A percentile compares a stretch with the other conserved stretches of the same genome.
Evolutionary conservation across 2,113 vertebrate species (phyloP).

Genomic region (Gymnocephalus cernua): DNA sequence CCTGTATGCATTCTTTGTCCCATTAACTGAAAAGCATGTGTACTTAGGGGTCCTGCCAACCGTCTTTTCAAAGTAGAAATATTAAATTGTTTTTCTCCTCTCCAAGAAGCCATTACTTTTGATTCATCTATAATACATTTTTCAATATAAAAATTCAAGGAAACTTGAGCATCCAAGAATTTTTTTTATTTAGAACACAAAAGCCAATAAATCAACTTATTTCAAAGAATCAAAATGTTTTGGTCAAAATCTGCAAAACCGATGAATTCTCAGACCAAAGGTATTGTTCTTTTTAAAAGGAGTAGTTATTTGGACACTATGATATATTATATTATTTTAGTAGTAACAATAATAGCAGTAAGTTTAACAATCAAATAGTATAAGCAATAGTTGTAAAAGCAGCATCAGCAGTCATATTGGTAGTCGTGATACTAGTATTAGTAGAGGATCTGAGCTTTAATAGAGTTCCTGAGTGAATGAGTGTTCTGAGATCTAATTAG

Average conservation of each 20-base stretch:
- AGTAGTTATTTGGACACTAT: no score
- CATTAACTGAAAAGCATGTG: not conserved
- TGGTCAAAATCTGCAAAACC: no score
- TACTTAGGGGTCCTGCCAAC: conserved; percentile 2
- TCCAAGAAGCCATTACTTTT: not conserved
- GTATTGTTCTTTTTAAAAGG: no score
- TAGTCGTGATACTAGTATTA: not conserved
- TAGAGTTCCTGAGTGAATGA: conserved; percentile 17
- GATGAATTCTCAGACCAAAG: no score
- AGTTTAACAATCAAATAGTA: not conserved
- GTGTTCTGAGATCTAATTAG: conserved; percentile 43
- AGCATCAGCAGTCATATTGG: not conserved
- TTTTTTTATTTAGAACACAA: not conserved
- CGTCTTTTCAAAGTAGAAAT: not conserved
- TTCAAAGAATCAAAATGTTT: not conserved
- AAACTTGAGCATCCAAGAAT: not conserved
- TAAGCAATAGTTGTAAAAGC: not conserved
- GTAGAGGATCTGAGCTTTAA: not conserved
- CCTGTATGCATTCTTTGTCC: not conserved
- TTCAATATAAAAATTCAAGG: not conserved
- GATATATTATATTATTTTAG: not conserved
- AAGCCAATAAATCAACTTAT: not conserved
- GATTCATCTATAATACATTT: not conserved
- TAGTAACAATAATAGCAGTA: not conserved
- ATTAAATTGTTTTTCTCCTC: not conserved